These are phyloP conservation scores for Sipunculus nudus DNA, from an alignment of 2,888 invertebrate species.

Conservation along the genomic window DNA sequence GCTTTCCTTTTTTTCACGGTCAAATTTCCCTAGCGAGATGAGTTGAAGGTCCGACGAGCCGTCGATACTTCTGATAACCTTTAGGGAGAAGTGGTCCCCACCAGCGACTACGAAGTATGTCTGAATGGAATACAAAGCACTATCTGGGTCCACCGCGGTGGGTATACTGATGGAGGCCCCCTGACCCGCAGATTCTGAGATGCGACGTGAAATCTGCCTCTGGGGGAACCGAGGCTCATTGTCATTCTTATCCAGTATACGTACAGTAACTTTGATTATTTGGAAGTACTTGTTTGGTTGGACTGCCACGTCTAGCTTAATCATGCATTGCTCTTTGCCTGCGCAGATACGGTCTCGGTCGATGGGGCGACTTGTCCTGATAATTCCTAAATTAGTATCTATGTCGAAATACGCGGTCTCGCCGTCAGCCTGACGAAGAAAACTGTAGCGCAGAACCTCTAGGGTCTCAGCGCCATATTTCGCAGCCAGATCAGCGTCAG, in stretches of 20 bases:
- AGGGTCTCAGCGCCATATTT: slow-evolving; percentile 11
- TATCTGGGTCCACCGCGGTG: slow-evolving; percentile 34
- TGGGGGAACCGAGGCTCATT: slow-evolving; percentile 36
- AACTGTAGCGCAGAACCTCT: slow-evolving; percentile 24
- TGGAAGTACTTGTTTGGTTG: slow-evolving; percentile 27
- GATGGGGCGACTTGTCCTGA: slow-evolving; percentile 26
- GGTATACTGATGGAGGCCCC: slow-evolving; percentile 29
- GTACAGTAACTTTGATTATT: slow-evolving; percentile 35
- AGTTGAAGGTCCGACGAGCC: too few relatives aligned
- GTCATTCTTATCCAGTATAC: slow-evolving; percentile 38
- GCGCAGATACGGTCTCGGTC: slow-evolving; percentile 41
- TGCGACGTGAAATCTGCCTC: slow-evolving; percentile 13
- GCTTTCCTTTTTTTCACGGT: too few relatives aligned
- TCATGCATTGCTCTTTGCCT: slow-evolving; percentile 18
- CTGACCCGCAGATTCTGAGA: slow-evolving; percentile 28
- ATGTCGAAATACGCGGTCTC: slow-evolving; percentile 29
- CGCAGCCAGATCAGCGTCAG: slow-evolving; percentile 60
- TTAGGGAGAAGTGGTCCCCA: too few relatives aligned
- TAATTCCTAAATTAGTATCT: slow-evolving; percentile 30
- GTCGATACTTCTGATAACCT: too few relatives aligned
- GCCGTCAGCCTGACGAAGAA: slow-evolving; percentile 27
- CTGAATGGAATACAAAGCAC: slow-evolving; percentile 21
- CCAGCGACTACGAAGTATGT: too few relatives aligned
- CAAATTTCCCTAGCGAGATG: too few relatives aligned
- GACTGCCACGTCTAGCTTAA: slow-evolving; percentile 33